These are phyloP conservation scores for Drosophila recens DNA, from an alignment of 2,888 invertebrate species.

Conservation along the genomic window DNA sequence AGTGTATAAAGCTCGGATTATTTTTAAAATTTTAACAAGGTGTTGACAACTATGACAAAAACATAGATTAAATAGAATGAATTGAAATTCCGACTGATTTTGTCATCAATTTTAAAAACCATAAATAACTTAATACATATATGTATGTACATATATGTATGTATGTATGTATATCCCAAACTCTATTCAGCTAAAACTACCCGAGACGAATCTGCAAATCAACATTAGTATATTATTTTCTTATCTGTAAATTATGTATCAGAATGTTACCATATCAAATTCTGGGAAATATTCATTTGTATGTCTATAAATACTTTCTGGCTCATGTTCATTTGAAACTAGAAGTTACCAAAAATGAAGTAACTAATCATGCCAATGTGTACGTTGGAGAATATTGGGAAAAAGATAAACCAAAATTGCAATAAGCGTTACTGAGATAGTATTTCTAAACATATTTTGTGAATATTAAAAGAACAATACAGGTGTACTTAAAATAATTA, in stretches of 20 bases:
- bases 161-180: not conserved
- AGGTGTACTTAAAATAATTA: not conserved
- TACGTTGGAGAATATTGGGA: not conserved
- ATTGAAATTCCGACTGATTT: not conserved
- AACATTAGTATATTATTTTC: not conserved
- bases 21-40: constrained; percentile 11
- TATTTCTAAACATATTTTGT: not conserved
- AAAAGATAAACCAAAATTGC: not conserved
- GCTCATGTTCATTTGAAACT: not conserved
- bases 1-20: not conserved
- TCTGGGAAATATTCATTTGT: not conserved
- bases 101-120: too few relatives aligned
- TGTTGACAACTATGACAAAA: constrained; percentile 1
- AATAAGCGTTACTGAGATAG: not conserved
- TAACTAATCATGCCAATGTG: not conserved
- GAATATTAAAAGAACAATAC: not conserved
- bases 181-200: not conserved
- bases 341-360: not conserved
- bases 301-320: not conserved
- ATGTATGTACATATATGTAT: too few relatives aligned
- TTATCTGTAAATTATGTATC: not conserved
- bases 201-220: not conserved
- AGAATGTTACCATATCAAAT: not conserved
- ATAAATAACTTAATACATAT: too few relatives aligned
- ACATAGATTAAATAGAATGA: not conserved